Evolutionary conservation across 2,113 vertebrate genomes (phyloP), one percentile per base, ranked within the genome.

Genomic region (Synchiropus splendidus): DNA sequence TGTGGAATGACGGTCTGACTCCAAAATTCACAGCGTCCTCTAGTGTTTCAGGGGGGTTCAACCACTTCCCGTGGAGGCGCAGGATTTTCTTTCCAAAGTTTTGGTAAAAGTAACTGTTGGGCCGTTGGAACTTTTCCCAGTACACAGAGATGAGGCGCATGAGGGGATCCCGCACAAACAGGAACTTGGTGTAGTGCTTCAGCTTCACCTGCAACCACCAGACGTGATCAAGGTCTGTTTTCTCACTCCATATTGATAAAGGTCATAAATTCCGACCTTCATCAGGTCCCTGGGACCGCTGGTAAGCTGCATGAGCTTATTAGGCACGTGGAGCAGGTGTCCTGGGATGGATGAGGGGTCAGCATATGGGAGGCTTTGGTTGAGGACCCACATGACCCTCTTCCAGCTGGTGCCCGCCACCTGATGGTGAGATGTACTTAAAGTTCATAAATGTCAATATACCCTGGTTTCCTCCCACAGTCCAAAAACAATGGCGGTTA

Each of bases 141-240:
- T 44, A 74, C 18, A 63, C 67, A 0, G 67, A 70, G 38, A 70
- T 47, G 33, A 74, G 52, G 11, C 67, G 63, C 3, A 58, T n/a
- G 44, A 70, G 63, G 1, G 70, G 70, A 31, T 74, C 42, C 13
- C 58, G 51, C 12, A 68, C 64, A 36, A 59, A 69, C 31, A 73
- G 12, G 47, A 73, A 73, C 36, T 69, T 74, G 32, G 58, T 70
- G 52, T 74, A 70, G 16, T 70, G 16, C 36, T 45, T 70, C 32
- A 74, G 31, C 33, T 33, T 70, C 2, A 8, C 50, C 71, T 74
- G 42, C 12, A 11, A 6, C 36, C 3, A 48, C 14, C 2, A 42
- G 45, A 51, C 9, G 2, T 31, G 6, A 27, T 27, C 21, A 27
- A 27, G 21, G 4, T 27, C 4, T 5, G 8, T 27, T 5, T 27